Percentiles rank a stretch among this genome's conserved stretches.
Conservation (phyloP, 2,113 vertebrate species). For the Psophia crepitans region DNA sequence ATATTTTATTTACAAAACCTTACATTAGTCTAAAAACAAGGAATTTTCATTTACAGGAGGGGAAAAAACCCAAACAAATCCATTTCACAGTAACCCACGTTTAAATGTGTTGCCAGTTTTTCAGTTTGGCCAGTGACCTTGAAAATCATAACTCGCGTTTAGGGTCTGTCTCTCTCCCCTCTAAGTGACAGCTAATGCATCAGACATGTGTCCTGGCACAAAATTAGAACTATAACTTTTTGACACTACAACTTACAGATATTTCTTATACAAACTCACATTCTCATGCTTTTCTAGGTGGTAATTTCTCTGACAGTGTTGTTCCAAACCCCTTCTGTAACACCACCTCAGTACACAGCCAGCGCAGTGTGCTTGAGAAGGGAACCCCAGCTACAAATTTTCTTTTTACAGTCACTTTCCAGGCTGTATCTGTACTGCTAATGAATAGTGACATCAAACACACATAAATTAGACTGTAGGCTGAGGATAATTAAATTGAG, state of each 20-base stretch:
- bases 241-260: neutral
- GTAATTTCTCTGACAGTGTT: neutral
- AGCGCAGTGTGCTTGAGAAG: neutral
- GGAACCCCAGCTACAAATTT: neutral
- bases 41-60: neutral
- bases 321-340: neutral
- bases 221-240: neutral
- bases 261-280: neutral
- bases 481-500: conserved; percentile 49
- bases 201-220: conserved; percentile 20
- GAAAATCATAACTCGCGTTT: conserved; percentile 35
- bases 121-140: conserved; percentile 21
- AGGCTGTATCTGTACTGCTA: conserved; percentile 3
- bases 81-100: neutral
- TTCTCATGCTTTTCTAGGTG: neutral
- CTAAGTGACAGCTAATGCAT: conserved; percentile 42
- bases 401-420: neutral
- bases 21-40: neutral
- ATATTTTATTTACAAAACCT: neutral
- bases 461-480: conserved; percentile 45
- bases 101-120: neutral
- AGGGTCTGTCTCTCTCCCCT: conserved; percentile 10
- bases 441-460: conserved; percentile 55
- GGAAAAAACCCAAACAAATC: conserved; percentile 8
- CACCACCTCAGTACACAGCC: neutral